Base-by-base conservation (phyloP, 2,113 vertebrate species). In the Sardina pilchardus region DNA sequence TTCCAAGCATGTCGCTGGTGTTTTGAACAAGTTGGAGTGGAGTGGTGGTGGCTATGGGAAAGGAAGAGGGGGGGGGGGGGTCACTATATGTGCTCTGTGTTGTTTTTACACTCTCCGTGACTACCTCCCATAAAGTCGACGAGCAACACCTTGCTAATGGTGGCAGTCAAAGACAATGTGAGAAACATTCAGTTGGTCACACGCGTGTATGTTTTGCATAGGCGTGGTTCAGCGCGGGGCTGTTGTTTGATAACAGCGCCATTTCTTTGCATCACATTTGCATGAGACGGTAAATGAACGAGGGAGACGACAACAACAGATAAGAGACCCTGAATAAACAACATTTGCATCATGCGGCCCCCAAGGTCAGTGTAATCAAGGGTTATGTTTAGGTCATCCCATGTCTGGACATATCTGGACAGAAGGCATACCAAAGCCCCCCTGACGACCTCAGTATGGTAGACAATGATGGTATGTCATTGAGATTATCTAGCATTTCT, bases 121-220 rank as follows among this genome's bases (percentile, higher is more conserved):
- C 67, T 8, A 44, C 48, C 81, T 84, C 71, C 39, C 82, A 30
- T 56, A 67, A 34, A 36, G 80, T 48, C 59, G 30, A 84, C 71
- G 36, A 83, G 83, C 83, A 80, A 82, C 44, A 26, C 83, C 44
- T 12, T 36, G 71, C 36, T 78, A 78, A 5, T 78, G 26, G 36
- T 14, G 9, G 21, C 24, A 63, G 24, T 63, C 59, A 63, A 63
- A 63, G 9, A 63, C 6, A n/a, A 63, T n/a, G n/a, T 26, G 30
- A 16, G 30, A 16, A 78, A 16, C 71, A 36, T 78, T 85, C 67
- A 78, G 82, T 82, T 83, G 63, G 45, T 85, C 59, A 82, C 47
- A 30, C 42, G 9, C 48, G 83, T 81, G 83, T 82, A 82, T 26
- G n/a, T 17, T 88, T 90, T 89, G 87, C 89, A 88, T 87, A 86